Evolutionary conservation across 2,797 vertebrate genomes (phyloP).

Genomic region (Crypturellus tataupa): DNA sequence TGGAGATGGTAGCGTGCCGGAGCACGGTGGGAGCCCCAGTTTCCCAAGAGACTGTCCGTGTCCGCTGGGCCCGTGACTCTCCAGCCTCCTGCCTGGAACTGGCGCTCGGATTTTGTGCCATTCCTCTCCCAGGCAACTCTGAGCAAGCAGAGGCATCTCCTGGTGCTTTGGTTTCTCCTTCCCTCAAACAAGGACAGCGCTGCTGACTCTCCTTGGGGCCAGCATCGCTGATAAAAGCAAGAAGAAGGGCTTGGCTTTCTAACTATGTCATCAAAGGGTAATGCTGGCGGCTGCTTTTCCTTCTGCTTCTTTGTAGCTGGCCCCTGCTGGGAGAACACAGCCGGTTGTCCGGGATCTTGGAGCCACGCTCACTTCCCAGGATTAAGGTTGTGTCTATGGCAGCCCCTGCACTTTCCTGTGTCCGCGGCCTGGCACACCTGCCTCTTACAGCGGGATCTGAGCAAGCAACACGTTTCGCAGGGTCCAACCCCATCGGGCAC

Average conservation of each 20-base stretch:
- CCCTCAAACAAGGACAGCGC: neutral
- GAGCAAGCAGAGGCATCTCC: neutral
- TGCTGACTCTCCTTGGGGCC: neutral
- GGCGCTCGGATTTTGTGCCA: accelerated
- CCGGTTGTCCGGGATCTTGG: neutral
- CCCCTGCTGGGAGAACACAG: neutral
- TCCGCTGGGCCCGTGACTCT: neutral
- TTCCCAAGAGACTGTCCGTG: neutral
- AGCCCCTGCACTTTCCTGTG: neutral
- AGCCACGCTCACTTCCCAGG: neutral
- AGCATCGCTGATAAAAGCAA: neutral
- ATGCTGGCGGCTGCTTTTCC: neutral
- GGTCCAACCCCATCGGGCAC: neutral
- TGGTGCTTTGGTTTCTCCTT: neutral
- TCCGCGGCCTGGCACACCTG: neutral
- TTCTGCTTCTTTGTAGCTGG: neutral
- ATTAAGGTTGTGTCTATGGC: neutral
- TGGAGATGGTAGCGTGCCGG: accelerated
- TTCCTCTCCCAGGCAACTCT: neutral
- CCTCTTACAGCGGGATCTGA: neutral
- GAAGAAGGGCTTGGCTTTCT: neutral
- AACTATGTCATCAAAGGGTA: neutral
- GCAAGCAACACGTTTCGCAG: neutral
- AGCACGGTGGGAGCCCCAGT: neutral
- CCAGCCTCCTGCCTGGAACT: accelerated